Conservation (phyloP, 2,888 invertebrate species). For the Ophion slaviceki region DNA sequence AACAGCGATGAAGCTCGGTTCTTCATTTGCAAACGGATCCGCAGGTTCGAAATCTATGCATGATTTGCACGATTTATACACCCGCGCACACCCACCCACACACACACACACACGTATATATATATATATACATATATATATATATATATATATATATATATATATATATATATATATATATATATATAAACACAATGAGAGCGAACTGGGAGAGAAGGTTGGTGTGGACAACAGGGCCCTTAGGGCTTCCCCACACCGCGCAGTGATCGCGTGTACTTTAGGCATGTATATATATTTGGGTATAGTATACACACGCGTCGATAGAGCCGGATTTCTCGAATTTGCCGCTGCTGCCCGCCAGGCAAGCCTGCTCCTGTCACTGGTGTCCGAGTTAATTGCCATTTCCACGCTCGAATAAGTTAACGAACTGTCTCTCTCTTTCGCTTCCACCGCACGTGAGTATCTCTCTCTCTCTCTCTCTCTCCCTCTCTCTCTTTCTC, state of each 20-base stretch:
- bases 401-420: conserved; percentile 83
- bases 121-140: too few relatives aligned
- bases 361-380: conserved; percentile 82
- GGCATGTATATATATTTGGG: conserved; percentile 7
- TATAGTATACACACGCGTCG: conserved; percentile 52
- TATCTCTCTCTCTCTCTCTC: background rate
- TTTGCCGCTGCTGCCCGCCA: conserved; percentile 75
- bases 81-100: too few relatives aligned
- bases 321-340: conserved; percentile 69
- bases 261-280: conserved; percentile 57
- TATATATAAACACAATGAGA: conserved; percentile 44
- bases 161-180: background rate
- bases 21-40: conserved; percentile 34
- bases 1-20: background rate
- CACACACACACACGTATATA: too few relatives aligned
- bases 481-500: background rate
- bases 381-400: conserved; percentile 82
- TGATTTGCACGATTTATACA: background rate
- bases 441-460: conserved; percentile 30
- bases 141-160: background rate
- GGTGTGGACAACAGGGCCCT: conserved; percentile 59
- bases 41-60: background rate
- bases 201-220: conserved; percentile 44
- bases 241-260: conserved; percentile 65
- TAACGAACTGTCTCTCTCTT: conserved; percentile 78